A percentile compares a stretch with the other conserved stretches of the same genome.
Conservation (phyloP, 2,888 invertebrate species). For the Rhamnusium bicolor region DNA sequence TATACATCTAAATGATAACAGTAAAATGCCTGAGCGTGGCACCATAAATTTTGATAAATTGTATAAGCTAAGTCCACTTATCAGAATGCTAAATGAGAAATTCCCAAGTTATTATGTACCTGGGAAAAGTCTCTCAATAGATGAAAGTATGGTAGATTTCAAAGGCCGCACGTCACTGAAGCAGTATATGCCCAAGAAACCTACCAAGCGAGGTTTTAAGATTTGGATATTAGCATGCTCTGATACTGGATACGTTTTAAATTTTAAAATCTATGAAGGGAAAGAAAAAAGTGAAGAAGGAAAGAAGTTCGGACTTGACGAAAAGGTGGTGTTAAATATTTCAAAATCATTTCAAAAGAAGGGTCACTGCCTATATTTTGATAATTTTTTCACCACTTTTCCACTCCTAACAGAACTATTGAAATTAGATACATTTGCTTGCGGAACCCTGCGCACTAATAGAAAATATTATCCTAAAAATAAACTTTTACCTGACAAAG, state of each 20-base stretch:
- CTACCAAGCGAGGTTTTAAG: not conserved
- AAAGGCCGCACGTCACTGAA: not conserved
- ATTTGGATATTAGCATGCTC: not conserved
- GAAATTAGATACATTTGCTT: too few relatives aligned
- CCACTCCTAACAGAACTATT: too few relatives aligned
- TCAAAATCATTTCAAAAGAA: too few relatives aligned
- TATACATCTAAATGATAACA: not conserved
- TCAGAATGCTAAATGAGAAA: not conserved
- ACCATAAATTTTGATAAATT: not conserved
- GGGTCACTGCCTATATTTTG: too few relatives aligned
- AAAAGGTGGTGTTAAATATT: too few relatives aligned
- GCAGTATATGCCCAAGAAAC: constrained; percentile 1
- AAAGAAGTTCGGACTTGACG: too few relatives aligned
- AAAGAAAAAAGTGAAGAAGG: not conserved
- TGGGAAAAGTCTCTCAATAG: not conserved
- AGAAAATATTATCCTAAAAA: too few relatives aligned
- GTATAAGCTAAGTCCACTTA: not conserved
- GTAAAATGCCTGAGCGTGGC: not conserved
- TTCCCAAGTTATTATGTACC: not conserved
- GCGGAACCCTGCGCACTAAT: too few relatives aligned
- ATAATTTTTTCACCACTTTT: too few relatives aligned
- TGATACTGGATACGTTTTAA: not conserved
- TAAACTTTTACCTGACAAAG: too few relatives aligned
- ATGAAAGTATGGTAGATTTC: constrained; percentile 6
- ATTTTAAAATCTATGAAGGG: constrained; percentile 1